phyloP scores from a whole-genome alignment of 2,113 vertebrate genomes.

The Tragelaphus strepsiceros region DNA sequence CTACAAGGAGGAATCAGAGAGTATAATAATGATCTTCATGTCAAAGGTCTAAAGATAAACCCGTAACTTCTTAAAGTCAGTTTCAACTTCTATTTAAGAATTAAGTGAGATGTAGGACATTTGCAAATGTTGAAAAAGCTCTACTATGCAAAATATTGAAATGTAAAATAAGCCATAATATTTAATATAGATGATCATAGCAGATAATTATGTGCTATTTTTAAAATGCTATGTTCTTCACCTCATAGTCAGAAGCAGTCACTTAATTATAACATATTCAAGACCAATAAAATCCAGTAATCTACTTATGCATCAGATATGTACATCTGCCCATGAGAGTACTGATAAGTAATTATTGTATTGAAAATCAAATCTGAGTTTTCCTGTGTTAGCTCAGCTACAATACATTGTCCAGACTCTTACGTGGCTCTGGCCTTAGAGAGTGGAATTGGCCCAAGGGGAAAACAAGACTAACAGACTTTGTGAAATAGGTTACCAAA shows the following conservation, averaged over 20 bases:
- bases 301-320: not conserved
- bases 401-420: not conserved
- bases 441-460: not conserved
- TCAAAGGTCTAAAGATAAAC: not conserved
- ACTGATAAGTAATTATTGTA: not conserved
- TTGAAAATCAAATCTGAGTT: not conserved
- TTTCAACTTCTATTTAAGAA: not conserved
- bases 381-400: not conserved
- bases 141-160: not conserved
- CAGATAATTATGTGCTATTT: not conserved
- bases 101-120: not conserved
- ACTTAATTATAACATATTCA: not conserved
- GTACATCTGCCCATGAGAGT: not conserved
- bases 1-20: not conserved
- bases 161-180: not conserved
- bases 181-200: not conserved
- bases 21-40: not conserved
- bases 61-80: not conserved
- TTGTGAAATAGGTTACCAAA: not conserved
- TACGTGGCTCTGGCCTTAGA: not conserved
- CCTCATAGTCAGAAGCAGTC: not conserved
- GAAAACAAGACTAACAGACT: not conserved
- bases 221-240: not conserved
- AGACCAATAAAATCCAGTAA: not conserved
- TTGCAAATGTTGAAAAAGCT: not conserved